phyloP scores from a whole-genome alignment of 1,140 invertebrate genomes.

The Bactericera cockerelli region DNA sequence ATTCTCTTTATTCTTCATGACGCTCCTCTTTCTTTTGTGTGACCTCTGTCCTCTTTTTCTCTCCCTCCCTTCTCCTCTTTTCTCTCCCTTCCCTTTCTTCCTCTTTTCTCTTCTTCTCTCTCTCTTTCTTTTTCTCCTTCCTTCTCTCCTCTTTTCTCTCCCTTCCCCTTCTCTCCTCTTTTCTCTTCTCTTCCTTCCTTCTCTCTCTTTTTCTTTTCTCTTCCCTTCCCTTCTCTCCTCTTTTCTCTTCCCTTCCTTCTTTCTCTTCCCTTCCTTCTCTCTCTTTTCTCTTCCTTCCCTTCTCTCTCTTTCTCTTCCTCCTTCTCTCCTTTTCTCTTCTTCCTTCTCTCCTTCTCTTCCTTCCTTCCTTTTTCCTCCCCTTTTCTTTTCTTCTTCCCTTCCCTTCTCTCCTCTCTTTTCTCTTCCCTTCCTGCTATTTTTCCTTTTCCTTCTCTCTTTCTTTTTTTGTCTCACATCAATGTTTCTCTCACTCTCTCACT shows the following conservation, averaged over 20 bases:
- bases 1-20: not conserved
- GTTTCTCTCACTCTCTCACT: not conserved
- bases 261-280: no score
- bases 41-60: no score
- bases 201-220: no score
- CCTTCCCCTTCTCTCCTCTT: no score
- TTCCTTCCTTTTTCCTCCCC: not conserved
- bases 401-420: not conserved
- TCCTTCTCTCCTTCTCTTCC: not conserved
- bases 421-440: not conserved
- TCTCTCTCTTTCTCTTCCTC: not conserved
- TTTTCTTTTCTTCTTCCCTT: not conserved
- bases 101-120: no score
- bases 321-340: slow-evolving; percentile 12
- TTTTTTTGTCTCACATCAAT: slow-evolving; percentile 15
- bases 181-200: no score
- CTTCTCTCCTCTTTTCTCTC: no score
- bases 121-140: no score
- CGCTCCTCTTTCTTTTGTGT: not conserved
- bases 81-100: no score
- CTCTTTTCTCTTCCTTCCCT: not conserved
- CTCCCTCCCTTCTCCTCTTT: no score
- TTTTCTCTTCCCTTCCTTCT: no score
- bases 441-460: slow-evolving; percentile 3
- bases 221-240: no score